A percentile compares a stretch with the other conserved stretches of the same genome.
Evolutionary conservation across 2,888 invertebrate species (phyloP).

Genomic region (Rosalia funebris): DNA sequence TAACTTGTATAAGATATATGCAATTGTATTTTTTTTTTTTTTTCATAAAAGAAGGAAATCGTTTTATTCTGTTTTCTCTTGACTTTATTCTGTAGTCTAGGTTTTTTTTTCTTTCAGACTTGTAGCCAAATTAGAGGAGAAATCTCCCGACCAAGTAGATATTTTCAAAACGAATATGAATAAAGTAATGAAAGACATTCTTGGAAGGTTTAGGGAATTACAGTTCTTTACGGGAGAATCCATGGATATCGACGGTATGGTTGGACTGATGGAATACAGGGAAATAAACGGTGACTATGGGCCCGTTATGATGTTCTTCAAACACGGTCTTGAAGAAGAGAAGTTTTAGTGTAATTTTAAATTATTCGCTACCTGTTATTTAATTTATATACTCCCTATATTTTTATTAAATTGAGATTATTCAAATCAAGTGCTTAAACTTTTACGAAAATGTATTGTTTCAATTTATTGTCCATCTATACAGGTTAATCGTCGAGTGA

Average conservation of each 20-base stretch:
- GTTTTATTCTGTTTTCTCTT: too few relatives aligned
- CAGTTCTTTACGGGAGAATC: slow-evolving; percentile 94
- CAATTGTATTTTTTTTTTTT: too few relatives aligned
- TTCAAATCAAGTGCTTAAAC: slow-evolving; percentile 6
- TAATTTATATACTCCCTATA: slow-evolving; percentile 37
- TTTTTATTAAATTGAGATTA: slow-evolving; percentile 22
- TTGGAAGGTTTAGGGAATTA: slow-evolving; percentile 90
- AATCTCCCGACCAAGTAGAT: slow-evolving; percentile 84
- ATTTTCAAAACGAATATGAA: slow-evolving; percentile 92
- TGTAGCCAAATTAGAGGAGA: slow-evolving; percentile 83
- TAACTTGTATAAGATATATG: too few relatives aligned
- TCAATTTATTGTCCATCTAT: slow-evolving; percentile 27
- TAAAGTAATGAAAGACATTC: slow-evolving; percentile 91
- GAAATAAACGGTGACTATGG: slow-evolving; percentile 84
- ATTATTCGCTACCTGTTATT: slow-evolving; percentile 41
- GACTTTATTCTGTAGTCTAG: too few relatives aligned
- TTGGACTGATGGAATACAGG: slow-evolving; percentile 93
- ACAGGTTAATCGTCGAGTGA: slow-evolving; percentile 28
- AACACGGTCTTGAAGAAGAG: slow-evolving; percentile 94
- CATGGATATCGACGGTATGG: slow-evolving; percentile 93
- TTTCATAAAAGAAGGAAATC: too few relatives aligned
- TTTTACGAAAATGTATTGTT: slow-evolving; percentile 24
- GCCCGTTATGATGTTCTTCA: slow-evolving; percentile 95
- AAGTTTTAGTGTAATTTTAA: slow-evolving; percentile 77
- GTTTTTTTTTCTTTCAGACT: slow-evolving; percentile 71